These are phyloP conservation scores for Apocrypta bakeri DNA, from an alignment of 1,140 invertebrate species.

Conservation along the genomic window DNA sequence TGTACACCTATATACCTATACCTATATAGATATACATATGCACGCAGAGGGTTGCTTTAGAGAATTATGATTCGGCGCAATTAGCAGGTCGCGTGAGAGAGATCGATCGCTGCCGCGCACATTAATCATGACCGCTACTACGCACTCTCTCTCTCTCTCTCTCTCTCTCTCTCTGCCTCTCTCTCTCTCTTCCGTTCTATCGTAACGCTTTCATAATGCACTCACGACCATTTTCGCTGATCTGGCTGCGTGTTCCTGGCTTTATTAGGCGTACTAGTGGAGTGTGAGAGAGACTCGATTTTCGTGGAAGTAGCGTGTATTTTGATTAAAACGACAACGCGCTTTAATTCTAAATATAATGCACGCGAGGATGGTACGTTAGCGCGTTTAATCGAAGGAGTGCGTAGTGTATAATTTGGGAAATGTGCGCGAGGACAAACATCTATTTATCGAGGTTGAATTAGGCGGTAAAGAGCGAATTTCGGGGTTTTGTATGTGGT, in stretches of 20 bases:
- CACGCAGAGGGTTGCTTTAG: conserved; percentile 55
- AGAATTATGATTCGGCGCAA: conserved; percentile 75
- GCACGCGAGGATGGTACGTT: neutral
- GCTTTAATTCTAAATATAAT: conserved; percentile 46
- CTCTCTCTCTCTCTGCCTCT: conserved; percentile 16
- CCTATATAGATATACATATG: too few relatives aligned
- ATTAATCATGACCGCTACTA: conserved; percentile 67
- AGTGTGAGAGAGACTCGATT: neutral
- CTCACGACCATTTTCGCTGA: conserved; percentile 64
- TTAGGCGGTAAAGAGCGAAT: conserved; percentile 33
- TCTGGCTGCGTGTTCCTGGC: conserved; percentile 50
- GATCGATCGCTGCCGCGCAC: conserved; percentile 73
- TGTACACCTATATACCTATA: neutral
- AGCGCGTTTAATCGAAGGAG: conserved; percentile 18
- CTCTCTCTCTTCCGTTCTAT: conserved; percentile 46
- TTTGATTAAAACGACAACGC: conserved; percentile 57
- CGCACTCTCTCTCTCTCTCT: conserved; percentile 60
- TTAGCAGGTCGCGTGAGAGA: conserved; percentile 75
- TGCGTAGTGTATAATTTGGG: conserved; percentile 21
- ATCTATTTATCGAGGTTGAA: conserved; percentile 27
- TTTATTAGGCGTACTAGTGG: conserved; percentile 51
- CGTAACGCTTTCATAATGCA: conserved; percentile 59
- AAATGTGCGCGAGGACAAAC: neutral
- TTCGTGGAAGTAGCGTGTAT: conserved; percentile 33
- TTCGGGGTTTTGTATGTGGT: neutral